Base-by-base conservation (phyloP, 2,797 vertebrate species). In the Macroramphosus scolopax region DNA sequence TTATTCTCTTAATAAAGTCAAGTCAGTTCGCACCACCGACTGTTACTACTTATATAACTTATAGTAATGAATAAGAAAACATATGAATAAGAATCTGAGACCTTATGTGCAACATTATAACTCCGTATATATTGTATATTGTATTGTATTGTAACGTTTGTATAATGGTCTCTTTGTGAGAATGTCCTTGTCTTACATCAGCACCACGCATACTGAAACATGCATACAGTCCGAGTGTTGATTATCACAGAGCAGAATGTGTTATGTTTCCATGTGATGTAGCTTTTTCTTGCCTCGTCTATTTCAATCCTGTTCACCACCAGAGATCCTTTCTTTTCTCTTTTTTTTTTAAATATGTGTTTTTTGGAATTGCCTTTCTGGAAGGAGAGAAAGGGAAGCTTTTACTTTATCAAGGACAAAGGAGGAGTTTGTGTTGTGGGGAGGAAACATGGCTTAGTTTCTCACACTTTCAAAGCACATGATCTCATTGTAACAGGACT, bases 351-450 rank as follows among this genome's bases (percentile, higher is more conserved):
- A 7, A 25, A 25, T 25, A 26, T 9, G 6, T 25, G 13, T 41
- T 78, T 84, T 48, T 70, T 72, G 66, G 32, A 75, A 77, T 49
- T 63, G 37, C 40, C 49, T 81, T 71, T 84, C 62, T 78, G 67
- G 70, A 64, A 53, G 22, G 56, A 66, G 70, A 64, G 64, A 73
- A 77, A 66, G 53, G 43, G 44, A 75, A 55, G 60, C 57, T 66
- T 71, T 74, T 77, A 70, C 63, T 73, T 79, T 89, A 84, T 67
- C 92, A 95, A 96, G 93, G 94, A 90, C 92, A 91, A 88, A 92
- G 92, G 88, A 88, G 57, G 80, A 91, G 83, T 90, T 91, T 89
- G 80, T 77, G 52, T 78, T 55, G 62, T 59, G 77, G 72, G 83
- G 86, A 87, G 90, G 89, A 37, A 85, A 75, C 83, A 72, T 70